A percentile compares a stretch with the other conserved stretches of the same genome.
Evolutionary conservation across 2,797 vertebrate species (phyloP).

Genomic region (Tenualosa thibaudeaui): DNA sequence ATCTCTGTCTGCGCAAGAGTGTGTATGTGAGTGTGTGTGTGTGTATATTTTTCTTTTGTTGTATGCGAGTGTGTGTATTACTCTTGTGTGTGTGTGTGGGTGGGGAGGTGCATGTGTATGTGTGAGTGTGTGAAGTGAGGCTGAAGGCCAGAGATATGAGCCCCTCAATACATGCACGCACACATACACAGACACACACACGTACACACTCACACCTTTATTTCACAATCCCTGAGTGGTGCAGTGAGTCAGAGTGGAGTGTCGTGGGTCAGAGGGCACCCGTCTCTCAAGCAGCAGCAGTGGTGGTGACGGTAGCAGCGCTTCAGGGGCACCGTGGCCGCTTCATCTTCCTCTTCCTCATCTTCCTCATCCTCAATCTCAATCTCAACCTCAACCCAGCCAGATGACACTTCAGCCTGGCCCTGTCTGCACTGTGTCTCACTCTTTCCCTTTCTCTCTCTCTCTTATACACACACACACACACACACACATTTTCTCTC

Average conservation of each 20-base stretch:
- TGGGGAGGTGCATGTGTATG: too few relatives aligned
- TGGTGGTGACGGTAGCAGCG: neutral
- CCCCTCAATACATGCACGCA: too few relatives aligned
- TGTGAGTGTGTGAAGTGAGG: neutral
- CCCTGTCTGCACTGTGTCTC: neutral
- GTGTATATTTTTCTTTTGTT: neutral
- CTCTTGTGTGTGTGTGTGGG: neutral
- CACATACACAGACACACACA: too few relatives aligned
- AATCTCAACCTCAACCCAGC: neutral
- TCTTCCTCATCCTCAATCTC: neutral
- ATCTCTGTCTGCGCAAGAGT: neutral
- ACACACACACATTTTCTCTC: too few relatives aligned
- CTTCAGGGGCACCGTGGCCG: neutral
- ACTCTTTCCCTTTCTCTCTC: neutral
- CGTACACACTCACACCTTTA: too few relatives aligned
- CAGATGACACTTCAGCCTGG: neutral
- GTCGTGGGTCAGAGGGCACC: neutral
- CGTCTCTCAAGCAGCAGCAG: neutral
- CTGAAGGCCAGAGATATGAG: too few relatives aligned
- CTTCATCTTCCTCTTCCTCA: neutral
- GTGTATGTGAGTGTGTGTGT: neutral
- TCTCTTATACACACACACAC: neutral
- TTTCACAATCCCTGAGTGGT: neutral
- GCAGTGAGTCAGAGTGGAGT: neutral
- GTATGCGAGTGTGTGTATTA: neutral